Base-by-base conservation (phyloP, 2,797 vertebrate genomes). In the Halcyon chelicuti region DNA sequence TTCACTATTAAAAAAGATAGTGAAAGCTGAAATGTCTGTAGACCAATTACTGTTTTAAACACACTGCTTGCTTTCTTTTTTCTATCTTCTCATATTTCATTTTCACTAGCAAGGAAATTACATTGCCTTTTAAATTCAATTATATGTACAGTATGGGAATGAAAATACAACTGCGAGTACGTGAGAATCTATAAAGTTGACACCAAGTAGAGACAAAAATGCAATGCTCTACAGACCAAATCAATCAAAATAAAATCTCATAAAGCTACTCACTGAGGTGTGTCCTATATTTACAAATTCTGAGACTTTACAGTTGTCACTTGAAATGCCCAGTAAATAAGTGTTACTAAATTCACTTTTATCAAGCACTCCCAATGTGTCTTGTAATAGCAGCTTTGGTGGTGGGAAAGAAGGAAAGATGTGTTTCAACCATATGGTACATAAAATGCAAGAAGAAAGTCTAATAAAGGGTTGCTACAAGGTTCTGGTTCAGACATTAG, bases 161-260 rank as follows among this genome's bases (percentile, higher is more conserved):
- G 44, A 86, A 95, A 83, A 68, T 40, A 71, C 3, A 61, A 21
- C 37, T 70, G 19, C 29, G 15, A 42, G n/a, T n/a, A 71, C 29
- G 37, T 63, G 33, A 93, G 42, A 91, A 88, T 84, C 73, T 51
- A 68, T 81, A 60, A 76, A 73, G 31, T 4, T 62, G 81, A 91
- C 60, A 76, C 3, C 29, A 91, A 82, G 8, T 12, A 78, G 35
- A 86, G n/a, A 62, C 47, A 89, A 93, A 94, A 94, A 94, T 37
- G 3, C 29, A 79, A 31, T 31, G 31, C 49, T 89, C 18, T 72
- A 47, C 1, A 1, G 31, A 67, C 9, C 5, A 61, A 80, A 86
- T 67, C 13, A 67, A 88, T 83, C 44, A 78, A 77, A 95, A 90
- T 88, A 93, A 95, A 92, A 79, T 79, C 63, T 85, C 28, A 49